Base-by-base conservation (phyloP, 2,888 invertebrate species). In the Eubasilissa splendida region DNA sequence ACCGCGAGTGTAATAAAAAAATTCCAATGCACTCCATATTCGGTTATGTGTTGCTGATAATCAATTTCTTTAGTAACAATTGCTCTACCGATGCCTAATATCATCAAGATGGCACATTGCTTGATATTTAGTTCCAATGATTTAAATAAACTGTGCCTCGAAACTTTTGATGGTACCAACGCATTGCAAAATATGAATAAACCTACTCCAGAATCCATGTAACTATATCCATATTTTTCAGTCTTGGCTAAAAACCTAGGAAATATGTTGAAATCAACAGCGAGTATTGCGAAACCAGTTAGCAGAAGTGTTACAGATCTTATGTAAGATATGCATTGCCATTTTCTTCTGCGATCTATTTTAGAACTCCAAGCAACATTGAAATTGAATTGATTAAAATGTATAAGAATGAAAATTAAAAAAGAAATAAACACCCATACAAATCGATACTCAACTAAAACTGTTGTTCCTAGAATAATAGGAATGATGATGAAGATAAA, bases 1-100 rank as follows among this genome's bases (percentile, higher is more conserved):
- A 94, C 88, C 3, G 96, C 97, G 79, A 99, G 89, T 0, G 98
- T 99, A 84, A 98, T 94, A 88, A 99, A 99, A 87, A 99, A 99
- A 88, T 99, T 99, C 96, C 99, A 98, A 87, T 99, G 99, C 0
- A 95, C 92, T 0, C 99, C 99, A 90, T 99, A 99, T 87, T 99
- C 99, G 0, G 95, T 93, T 0, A 96, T 93, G 87, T 97, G 96
- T 85, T 96, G 95, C 80, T 96, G 95, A 87, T 99, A 99, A 84
- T 95, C 93, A 1, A 95, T 88, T 63, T 92, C 87, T 85, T 92
- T 90, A 2, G 90, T 92, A 0, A 94, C 87, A 14, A 94, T 76
- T 84, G 92, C 93, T 82, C 96, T 91, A 0, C 89, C 89, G 1
- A 93, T 82, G 0, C 96, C 96, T 63, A 96, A 87, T 0, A 92